Evolutionary conservation across 2,113 vertebrate species (phyloP).

Genomic region (Genyomyrus donnyi): DNA sequence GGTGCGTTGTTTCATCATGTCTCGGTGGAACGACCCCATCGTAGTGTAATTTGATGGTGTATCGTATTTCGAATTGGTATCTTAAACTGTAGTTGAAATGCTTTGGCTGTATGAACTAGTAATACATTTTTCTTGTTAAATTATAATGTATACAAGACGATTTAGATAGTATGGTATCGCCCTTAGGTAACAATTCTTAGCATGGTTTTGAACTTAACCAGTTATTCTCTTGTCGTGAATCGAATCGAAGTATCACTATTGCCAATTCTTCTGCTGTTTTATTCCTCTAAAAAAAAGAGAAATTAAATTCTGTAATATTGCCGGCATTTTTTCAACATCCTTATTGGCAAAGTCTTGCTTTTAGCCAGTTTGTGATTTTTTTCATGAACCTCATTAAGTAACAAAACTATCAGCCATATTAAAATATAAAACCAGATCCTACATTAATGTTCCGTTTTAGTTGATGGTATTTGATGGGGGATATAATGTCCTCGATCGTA

Average conservation of each 20-base stretch:
- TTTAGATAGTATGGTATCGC: background rate
- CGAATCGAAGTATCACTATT: background rate
- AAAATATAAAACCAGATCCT: background rate
- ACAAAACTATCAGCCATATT: background rate
- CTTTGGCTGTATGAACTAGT: background rate
- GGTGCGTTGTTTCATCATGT: background rate
- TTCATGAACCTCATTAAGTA: background rate
- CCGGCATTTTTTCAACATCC: background rate
- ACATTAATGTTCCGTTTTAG: background rate
- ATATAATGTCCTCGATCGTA: background rate
- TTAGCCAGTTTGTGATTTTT: background rate
- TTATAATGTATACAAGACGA: background rate
- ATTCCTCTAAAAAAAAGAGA: background rate
- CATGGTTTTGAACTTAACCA: background rate
- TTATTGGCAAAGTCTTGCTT: background rate
- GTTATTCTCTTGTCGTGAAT: background rate
- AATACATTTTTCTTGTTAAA: background rate
- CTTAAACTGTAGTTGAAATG: background rate
- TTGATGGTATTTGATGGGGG: background rate
- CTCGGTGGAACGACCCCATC: background rate
- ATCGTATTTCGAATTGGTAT: background rate
- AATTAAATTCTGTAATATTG: background rate
- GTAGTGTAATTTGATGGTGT: background rate
- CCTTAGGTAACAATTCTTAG: background rate
- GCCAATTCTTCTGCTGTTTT: background rate